These are phyloP conservation scores for Leptinotarsa lineolata DNA, from an alignment of 1,140 invertebrate genomes.

Conservation along the genomic window DNA sequence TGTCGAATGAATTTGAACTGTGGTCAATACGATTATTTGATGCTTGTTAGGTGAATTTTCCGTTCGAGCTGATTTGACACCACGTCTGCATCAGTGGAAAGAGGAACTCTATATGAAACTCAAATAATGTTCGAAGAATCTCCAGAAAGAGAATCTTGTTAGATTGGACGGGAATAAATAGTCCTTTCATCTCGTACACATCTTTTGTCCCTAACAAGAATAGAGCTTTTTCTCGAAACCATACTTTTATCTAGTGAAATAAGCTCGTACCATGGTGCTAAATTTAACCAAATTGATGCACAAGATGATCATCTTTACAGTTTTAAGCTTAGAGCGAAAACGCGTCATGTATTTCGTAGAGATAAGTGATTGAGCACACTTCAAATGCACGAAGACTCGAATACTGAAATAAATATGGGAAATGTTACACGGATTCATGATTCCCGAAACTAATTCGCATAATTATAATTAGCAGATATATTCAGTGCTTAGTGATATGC, in stretches of 20 bases:
- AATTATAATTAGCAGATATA: no score
- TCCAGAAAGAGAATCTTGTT: background rate
- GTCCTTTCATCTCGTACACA: background rate
- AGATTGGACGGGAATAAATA: background rate
- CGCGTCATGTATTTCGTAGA: background rate
- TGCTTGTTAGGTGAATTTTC: background rate
- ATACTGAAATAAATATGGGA: background rate
- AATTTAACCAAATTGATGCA: constrained; percentile 6
- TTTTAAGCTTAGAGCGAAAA: background rate
- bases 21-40: background rate
- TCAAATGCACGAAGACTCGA: background rate
- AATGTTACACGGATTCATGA: background rate
- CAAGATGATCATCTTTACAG: background rate
- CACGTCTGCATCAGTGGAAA: background rate
- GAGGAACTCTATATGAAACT: background rate
- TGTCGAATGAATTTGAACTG: background rate
- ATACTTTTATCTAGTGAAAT: background rate
- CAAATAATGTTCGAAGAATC: background rate
- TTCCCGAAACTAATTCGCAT: background rate
- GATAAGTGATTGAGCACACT: background rate
- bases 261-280: background rate
- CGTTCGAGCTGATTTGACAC: background rate
- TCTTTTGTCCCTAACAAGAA: background rate
- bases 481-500: no score
- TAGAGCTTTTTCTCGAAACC: background rate